Conservation (phyloP, 2,888 invertebrate species). For the Hoplodrina blanda region DNA sequence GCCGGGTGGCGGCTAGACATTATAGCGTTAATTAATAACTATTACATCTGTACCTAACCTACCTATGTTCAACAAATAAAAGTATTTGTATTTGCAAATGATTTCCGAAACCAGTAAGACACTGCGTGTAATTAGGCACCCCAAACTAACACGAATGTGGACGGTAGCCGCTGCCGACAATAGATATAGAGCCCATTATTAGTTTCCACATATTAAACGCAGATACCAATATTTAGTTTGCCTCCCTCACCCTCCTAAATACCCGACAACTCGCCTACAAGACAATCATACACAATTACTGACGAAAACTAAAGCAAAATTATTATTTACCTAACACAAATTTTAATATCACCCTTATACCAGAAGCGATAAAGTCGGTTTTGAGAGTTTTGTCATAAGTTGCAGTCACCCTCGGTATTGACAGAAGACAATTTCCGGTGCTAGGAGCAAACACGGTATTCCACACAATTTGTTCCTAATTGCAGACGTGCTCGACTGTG, state of each 20-base stretch:
- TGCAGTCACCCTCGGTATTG: slow-evolving; percentile 77
- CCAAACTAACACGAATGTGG: slow-evolving; percentile 12
- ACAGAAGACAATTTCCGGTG: slow-evolving; percentile 84
- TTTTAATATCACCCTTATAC: slow-evolving; percentile 48
- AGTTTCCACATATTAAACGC: slow-evolving; percentile 66
- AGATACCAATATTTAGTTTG: slow-evolving; percentile 71
- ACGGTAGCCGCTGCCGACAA: slow-evolving; percentile 19
- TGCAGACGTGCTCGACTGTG: slow-evolving; percentile 68
- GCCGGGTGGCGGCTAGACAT: no score
- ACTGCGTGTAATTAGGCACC: slow-evolving; percentile 7
- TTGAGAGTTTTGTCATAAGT: slow-evolving; percentile 31
- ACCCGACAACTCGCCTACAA: slow-evolving; percentile 65
- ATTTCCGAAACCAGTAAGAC: slow-evolving; percentile 3
- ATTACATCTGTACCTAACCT: no score
- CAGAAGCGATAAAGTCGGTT: slow-evolving; percentile 26
- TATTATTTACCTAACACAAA: slow-evolving; percentile 30
- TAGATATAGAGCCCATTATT: slow-evolving; percentile 54
- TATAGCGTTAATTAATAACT: no score
- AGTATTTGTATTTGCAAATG: no score
- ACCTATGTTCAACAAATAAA: no score
- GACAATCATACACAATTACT: slow-evolving; percentile 78
- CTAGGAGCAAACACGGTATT: slow-evolving; percentile 68
- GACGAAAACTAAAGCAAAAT: slow-evolving; percentile 56
- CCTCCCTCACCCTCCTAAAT: slow-evolving; percentile 59
- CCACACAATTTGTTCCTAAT: slow-evolving; percentile 84